Base-by-base conservation (phyloP, 2,888 invertebrate genomes). In the Lasioglossum calceatum region DNA sequence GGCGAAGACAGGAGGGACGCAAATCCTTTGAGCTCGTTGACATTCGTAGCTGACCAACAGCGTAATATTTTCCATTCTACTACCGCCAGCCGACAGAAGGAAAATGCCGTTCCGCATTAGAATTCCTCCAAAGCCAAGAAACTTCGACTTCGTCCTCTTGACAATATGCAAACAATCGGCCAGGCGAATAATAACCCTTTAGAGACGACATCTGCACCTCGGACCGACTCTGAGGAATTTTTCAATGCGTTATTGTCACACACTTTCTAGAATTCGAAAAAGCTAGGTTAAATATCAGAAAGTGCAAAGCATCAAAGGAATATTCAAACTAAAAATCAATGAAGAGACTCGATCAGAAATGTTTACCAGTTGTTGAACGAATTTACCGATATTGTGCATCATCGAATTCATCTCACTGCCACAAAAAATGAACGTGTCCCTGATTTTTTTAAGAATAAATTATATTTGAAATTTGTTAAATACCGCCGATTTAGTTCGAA, bases 1-100 rank as follows among this genome's bases (percentile, higher is more conserved):
- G 8, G 23, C 61, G 61, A 27, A 64, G n/a, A 64, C 32, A 64
- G 27, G 14, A 14, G 5, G 61, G 61, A 58, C 73, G 77, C 67
- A 84, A 84, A 81, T 84, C 77, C 77, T 75, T 78, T 81, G 61
- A 81, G 70, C 77, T 84, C 81, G 81, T 81, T 78, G 84, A 84
- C 78, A 84, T 74, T 84, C 77, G 77, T 77, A 81, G 70, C 82
- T 84, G 84, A 82, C 71, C 77, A 77, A 71, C 54, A 27, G 47
- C 58, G 67, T 61, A 84, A 74, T 81, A 74, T 70, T 81, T 81
- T 77, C 58, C 74, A 75, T 74, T 81, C 75, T 75, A 10, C 54
- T 58, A 47, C 36, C 42, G 23, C 0, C 54, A 47, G 23, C 19
- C 47, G 36, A 5, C 67, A 54, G 47, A 80, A 72, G 58, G 23